Base-by-base conservation (phyloP, 2,797 vertebrate species). In the Ceryle rudis region DNA sequence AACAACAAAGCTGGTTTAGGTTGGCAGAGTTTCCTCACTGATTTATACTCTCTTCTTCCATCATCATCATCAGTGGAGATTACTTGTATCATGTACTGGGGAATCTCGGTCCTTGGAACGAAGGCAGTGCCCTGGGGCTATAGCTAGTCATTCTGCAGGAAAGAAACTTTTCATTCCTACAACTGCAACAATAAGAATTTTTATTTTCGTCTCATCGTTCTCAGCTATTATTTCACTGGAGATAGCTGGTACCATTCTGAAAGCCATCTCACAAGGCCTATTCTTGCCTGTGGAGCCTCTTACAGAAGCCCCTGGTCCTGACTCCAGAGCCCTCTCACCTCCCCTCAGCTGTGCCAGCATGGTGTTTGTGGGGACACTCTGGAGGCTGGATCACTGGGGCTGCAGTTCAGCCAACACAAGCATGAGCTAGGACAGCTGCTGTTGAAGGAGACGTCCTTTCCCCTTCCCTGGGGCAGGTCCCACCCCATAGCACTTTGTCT, bases 11-110 rank as follows among this genome's bases (percentile, higher is more conserved):
- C 54, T 81, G 21, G 29, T 31, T 84, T 85, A 81, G 66, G 33
- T n/a, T 93, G 93, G 62, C 70, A 89, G 72, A 60, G 39, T 72
- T 69, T 89, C 47, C 28, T 88, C 41, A 8, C 51, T 74, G 52
- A 61, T 91, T 90, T 54, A 29, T 33, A 9, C 12, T 67, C 42
- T 70, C 64, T 57, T 84, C 71, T 88, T 82, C 70, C 73, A 42
- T 42, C 75, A 52, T 8, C 47, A 46, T 0, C 21, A 26, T 0
- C 54, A 51, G 22, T 2, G 4, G 81, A 52, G 39, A 65, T 81
- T 47, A 31, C 39, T 92, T 41, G 29, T n/a, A 10, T 21, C 4
- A 0, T 6, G 6, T 29, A 4, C 73, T 62, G 62, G 54, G 49
- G 35, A 71, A 75, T 44, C 44, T 95, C 14, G 2, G 66, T 47